Evolutionary conservation across 2,797 vertebrate genomes (phyloP), one percentile per base, ranked within the genome.

Genomic region (Vespertilio murinus): DNA sequence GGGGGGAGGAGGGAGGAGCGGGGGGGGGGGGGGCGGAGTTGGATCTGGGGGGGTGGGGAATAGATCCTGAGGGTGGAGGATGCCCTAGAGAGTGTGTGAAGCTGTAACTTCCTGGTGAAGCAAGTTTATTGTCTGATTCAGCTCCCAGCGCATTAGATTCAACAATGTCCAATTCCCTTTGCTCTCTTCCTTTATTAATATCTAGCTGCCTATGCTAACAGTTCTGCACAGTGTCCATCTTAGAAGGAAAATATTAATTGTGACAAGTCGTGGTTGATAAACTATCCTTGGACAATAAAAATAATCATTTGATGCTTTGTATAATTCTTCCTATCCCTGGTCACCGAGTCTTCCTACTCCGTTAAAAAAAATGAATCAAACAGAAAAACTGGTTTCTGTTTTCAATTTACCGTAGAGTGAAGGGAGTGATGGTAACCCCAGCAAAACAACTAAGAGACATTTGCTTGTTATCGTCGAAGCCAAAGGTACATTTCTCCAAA

Each of bases 401-500:
- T 90, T 38, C 65, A 73, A 64, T 73, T 83, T 80, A 86, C 6
- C 61, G 25, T 54, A 74, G n/a, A 49, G 79, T 80, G 78, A 84
- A 94, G 30, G 38, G 28, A 80, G 64, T 69, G 30, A 52, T 38
- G 78, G 40, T 77, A 65, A 78, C 45, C 54, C 28, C 14, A 22
- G 83, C 56, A 93, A 94, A 88, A 92, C 40, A 81, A 22, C 83
- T 56, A 81, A 30, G 71, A 91, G 14, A 73, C 84, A 79, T 91
- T 93, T 92, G 40, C 25, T 69, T 91, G 17, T 94, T 92, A 94
- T 45, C 52, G 81, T 74, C 56, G 20, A 94, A 81, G 40, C 49
- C 52, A 84, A 69, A 52, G 73, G 49, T 74, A n/a, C 17, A 38
- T 86, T 94, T 70, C 71, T 90, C 33, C 87, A 74, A 84, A 90